A percentile compares a stretch with the other conserved stretches of the same genome.
phyloP scores from a whole-genome alignment of 1,140 invertebrate species.

The Gerris buenoi region DNA sequence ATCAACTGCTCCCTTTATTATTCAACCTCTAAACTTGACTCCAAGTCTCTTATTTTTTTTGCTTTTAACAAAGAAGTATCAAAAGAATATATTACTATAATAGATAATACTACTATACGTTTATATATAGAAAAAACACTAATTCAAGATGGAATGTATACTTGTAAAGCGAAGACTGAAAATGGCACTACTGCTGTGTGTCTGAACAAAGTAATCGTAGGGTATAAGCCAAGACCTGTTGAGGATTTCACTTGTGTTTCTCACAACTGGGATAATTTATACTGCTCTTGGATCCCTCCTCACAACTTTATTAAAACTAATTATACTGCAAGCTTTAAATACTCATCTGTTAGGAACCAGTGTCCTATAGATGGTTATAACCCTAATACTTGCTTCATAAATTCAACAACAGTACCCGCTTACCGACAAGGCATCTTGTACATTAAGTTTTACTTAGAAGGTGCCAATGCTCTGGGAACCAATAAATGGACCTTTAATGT shows the following conservation, averaged over 20 bases:
- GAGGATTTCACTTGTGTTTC: conserved; percentile 46
- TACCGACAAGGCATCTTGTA: background rate
- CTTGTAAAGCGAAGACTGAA: conserved; percentile 24
- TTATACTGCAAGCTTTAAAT: conserved; percentile 36
- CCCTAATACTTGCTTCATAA: background rate
- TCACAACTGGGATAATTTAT: conserved; percentile 46
- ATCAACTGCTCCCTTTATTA: conserved; percentile 35
- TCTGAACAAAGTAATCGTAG: background rate
- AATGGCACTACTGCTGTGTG: conserved; percentile 5
- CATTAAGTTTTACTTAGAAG: background rate
- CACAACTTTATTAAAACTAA: conserved; percentile 36
- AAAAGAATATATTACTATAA: conserved; percentile 28
- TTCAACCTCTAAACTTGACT: conserved; percentile 27
- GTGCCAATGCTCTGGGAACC: background rate
- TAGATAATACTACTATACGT: conserved; percentile 34
- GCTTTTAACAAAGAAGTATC: conserved; percentile 29
- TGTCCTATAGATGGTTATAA: too few relatives aligned
- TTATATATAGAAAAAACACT: conserved; percentile 31
- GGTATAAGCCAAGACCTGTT: conserved; percentile 34
- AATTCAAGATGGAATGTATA: conserved; percentile 29
- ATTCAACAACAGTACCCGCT: background rate
- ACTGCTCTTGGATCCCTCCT: conserved; percentile 42
- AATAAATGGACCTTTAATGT: background rate
- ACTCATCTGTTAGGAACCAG: background rate
- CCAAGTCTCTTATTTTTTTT: conserved; percentile 33